Percentiles rank a stretch among this genome's conserved stretches.
Evolutionary conservation across 2,113 vertebrate genomes (phyloP).

Genomic region (Fregata magnificens): DNA sequence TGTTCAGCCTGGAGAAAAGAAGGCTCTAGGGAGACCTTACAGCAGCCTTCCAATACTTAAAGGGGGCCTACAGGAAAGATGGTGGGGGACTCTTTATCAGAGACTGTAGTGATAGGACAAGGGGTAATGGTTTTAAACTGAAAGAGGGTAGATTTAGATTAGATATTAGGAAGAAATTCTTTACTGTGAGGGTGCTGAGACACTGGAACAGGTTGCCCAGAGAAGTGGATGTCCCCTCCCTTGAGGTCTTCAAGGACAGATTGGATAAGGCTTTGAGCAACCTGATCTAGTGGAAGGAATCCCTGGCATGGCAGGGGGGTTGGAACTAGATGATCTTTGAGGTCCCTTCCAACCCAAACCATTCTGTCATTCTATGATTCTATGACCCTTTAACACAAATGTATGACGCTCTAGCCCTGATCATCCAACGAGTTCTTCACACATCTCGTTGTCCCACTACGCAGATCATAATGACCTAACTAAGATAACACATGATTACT

Average conservation of each 20-base stretch:
- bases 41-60: not conserved
- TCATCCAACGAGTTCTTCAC: accelerated
- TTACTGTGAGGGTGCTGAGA: not conserved
- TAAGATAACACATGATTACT: not conserved
- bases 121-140: not conserved
- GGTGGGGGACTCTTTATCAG: not conserved
- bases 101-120: not conserved
- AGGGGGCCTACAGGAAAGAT: not conserved
- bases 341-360: not conserved
- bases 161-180: not conserved
- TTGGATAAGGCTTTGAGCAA: not conserved
- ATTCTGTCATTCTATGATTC: not conserved
- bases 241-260: not conserved
- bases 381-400: not conserved
- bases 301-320: not conserved
- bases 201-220: not conserved
- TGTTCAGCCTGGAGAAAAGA: not conserved
- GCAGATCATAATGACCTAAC: not conserved
- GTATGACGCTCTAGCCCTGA: not conserved
- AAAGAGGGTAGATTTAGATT: not conserved
- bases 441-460: not conserved
- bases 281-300: not conserved
- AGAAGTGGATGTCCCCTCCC: not conserved
- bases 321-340: not conserved
- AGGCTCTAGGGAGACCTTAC: not conserved